Base-by-base conservation (phyloP, 2,113 vertebrate species). In the Channa argus region DNA sequence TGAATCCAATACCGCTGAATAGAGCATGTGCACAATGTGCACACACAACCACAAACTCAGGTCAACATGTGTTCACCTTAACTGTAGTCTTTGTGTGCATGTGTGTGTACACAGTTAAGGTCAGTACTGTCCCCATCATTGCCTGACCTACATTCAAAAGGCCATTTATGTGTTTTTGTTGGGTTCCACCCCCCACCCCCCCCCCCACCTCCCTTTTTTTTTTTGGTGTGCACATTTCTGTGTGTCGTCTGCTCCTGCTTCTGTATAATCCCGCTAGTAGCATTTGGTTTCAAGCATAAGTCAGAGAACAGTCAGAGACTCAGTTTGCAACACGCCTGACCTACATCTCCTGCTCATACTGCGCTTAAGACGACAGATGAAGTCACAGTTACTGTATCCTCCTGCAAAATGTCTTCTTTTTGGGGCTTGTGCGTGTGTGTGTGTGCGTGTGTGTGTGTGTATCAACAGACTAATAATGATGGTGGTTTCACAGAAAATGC, bases 391-490 rank as follows among this genome's bases (percentile, higher is more conserved):
- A 64, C 58, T 63, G 60, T 65, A 53, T 86, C 66, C 55, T 70
- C 53, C 84, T 70, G 56, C 52, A 54, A 68, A 79, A 83, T 53
- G 53, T 63, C 60, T 77, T 54, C 46, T 73, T 74, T 77, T 47
- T 55, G 36, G 66, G 68, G 33, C 11, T n/a, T 46, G 56, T 54
- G 6, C 47, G 67, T 71, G 45, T 63, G 46, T 52, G 63, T 72
- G 50, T n/a, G 7, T 66, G 56, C 50, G 6, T 52, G 67, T 71
- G 45, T 63, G 46, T 52, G 63, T 72, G 50, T n/a, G 7, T 66
- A 24, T 85, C 87, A 89, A 86, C 88, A 88, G 87, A 88, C 88
- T 83, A 84, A 80, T 80, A 79, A 80, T 73, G 80, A 82, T 65
- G 79, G 71, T 86, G 63, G 47, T 79, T 81, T 72, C 44, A 58